Percentiles rank a stretch among this genome's conserved stretches.
Conservation (phyloP, 2,113 vertebrate species). For the Ictalurus furcatus region DNA sequence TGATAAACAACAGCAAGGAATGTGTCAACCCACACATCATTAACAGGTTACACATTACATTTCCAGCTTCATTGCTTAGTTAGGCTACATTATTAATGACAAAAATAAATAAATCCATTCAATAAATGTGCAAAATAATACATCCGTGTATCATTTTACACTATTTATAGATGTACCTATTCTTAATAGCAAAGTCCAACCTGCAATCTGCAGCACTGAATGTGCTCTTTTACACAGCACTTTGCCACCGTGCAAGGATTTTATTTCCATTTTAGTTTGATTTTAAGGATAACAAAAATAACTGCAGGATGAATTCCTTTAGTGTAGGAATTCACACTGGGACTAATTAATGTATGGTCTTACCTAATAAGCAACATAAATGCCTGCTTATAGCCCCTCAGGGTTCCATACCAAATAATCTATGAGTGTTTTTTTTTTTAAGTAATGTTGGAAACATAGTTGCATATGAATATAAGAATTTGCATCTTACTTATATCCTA, state of each 20-base stretch:
- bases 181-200: not conserved
- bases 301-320: not conserved
- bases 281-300: not conserved
- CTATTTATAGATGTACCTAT: not conserved
- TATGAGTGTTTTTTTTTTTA: not conserved
- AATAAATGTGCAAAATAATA: not conserved
- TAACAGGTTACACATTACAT: not conserved
- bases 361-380: not conserved
- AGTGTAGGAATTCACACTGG: not conserved
- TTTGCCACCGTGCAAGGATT: not conserved
- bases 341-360: not conserved
- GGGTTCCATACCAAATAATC: not conserved
- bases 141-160: not conserved
- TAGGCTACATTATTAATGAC: not conserved
- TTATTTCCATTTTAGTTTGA: not conserved
- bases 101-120: not conserved
- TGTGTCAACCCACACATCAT: not conserved
- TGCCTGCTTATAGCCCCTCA: not conserved
- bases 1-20: constrained; percentile 1
- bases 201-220: not conserved
- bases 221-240: not conserved
- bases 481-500: not conserved
- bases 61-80: not conserved
- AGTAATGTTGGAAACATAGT: not conserved
- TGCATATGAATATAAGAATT: not conserved